These are phyloP conservation scores for Rhimphoctona megacephalus DNA, from an alignment of 2,888 invertebrate genomes.

Conservation along the genomic window DNA sequence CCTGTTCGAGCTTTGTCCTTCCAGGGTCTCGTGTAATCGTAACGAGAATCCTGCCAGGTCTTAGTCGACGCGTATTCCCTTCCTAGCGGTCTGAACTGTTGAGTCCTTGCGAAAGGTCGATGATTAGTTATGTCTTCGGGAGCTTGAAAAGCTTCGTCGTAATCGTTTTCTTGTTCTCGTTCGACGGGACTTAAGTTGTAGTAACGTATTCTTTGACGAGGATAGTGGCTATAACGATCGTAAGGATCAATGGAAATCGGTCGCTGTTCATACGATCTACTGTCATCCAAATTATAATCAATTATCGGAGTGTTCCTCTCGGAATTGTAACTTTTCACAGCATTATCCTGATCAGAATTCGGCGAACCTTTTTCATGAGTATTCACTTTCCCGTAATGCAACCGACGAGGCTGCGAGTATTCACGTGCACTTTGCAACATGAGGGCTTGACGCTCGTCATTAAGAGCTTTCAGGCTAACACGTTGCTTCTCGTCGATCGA, in stretches of 20 bases:
- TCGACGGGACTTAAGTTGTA: conserved; percentile 46
- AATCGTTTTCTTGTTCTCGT: conserved; percentile 40
- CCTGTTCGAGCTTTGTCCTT: conserved; percentile 53
- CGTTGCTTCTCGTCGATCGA: conserved; percentile 73
- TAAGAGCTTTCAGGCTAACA: conserved; percentile 70
- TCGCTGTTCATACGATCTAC: conserved; percentile 61
- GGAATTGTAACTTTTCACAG: conserved; percentile 62
- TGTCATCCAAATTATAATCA: conserved; percentile 73
- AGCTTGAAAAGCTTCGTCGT: conserved; percentile 60
- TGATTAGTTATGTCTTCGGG: conserved; percentile 31
- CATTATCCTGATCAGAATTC: conserved; percentile 62
- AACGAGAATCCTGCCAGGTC: conserved; percentile 73
- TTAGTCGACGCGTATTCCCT: conserved; percentile 73
- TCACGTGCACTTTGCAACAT: conserved; percentile 72
- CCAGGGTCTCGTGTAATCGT: conserved; percentile 73
- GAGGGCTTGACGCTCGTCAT: conserved; percentile 73
- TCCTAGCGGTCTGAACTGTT: conserved; percentile 70
- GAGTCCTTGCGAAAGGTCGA: conserved; percentile 64
- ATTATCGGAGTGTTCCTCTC: conserved; percentile 57
- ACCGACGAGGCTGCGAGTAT: conserved; percentile 73
- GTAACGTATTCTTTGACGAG: conserved; percentile 54
- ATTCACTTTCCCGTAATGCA: conserved; percentile 77
- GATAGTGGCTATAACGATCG: conserved; percentile 68
- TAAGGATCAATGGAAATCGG: conserved; percentile 51
- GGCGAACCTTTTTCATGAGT: conserved; percentile 73